A percentile compares a stretch with the other conserved stretches of the same genome.
Conservation (phyloP, 2,888 invertebrate genomes). For the Agapostemon virescens region DNA sequence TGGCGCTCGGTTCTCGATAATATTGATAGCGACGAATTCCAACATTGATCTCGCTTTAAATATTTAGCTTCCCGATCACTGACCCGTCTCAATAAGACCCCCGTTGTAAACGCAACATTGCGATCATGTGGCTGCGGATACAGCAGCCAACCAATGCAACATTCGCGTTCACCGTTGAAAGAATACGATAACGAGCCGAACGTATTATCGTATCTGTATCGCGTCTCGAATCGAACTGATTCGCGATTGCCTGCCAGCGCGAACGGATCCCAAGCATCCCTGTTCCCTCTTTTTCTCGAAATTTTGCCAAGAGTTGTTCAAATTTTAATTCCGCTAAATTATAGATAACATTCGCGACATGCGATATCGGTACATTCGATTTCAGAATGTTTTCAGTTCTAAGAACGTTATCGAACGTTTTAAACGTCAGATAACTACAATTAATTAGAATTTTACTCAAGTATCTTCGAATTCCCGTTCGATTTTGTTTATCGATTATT, state of each 20-base stretch:
- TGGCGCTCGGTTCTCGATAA: slow-evolving; percentile 55
- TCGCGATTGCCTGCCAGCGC: slow-evolving; percentile 49
- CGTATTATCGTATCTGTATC: slow-evolving; percentile 67
- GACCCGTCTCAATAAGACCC: slow-evolving; percentile 69
- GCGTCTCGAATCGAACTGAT: slow-evolving; percentile 64
- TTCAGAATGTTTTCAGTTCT: no score
- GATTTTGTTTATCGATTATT: no score
- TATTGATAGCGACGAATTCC: slow-evolving; percentile 50
- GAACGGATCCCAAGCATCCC: slow-evolving; percentile 15
- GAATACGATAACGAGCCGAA: slow-evolving; percentile 66
- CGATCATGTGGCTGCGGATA: slow-evolving; percentile 48
- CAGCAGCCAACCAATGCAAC: slow-evolving; percentile 53
- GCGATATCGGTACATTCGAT: no score
- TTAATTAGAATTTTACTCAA: no score
- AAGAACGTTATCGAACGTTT: no score
- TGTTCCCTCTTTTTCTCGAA: background rate
- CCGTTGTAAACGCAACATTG: slow-evolving; percentile 52
- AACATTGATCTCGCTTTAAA: slow-evolving; percentile 69
- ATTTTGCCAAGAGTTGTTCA: no score
- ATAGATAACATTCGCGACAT: no score
- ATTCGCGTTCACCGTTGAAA: slow-evolving; percentile 49
- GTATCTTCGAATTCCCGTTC: no score
- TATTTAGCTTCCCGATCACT: slow-evolving; percentile 73
- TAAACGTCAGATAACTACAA: no score
- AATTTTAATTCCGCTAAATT: background rate